Evolutionary conservation across 2,888 invertebrate genomes (phyloP), one percentile per base, ranked within the genome.

Genomic region (Saturnia japonica): DNA sequence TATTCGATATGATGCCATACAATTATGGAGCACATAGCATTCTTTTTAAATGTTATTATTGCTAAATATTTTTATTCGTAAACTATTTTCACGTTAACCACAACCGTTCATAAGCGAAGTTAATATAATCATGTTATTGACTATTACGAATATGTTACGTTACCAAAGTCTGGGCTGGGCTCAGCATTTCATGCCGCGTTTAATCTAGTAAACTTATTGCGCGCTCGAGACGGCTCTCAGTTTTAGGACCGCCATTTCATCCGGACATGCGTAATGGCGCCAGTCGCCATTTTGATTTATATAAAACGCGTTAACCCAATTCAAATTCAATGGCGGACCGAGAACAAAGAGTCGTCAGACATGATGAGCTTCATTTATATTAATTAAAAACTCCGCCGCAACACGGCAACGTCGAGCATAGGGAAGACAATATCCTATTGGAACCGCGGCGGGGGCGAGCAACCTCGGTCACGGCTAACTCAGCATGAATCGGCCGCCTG

Each of bases 41-140:
- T 28, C 25, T 60, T 60, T 83, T 90, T 90, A 91, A 88, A 64
- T n/a, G 93, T 91, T 92, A 93, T 93, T 94, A 94, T 94, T 93
- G 93, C 93, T 93, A 93, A 93, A 88, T 85, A 87, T 89, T 70
- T 34, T 71, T 86, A 91, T 86, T 90, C 91, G 90, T 91, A 89
- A 93, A 90, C 91, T 92, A 93, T 92, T 90, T 80, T 92, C 89
- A 90, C 92, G 91, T 89, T 91, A 89, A 93, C 91, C 94, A 94
- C 94, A 93, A 93, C 94, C 93, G 89, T 93, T 93, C 93, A 93
- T 94, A 94, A 94, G 93, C 93, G 93, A 93, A 92, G 92, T 93
- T 90, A 60, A 28, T 60, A 88, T 92, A 91, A 91, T 90, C 90
- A 91, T 88, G 89, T 90, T 91, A 91, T 91, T 92, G 91, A 93